Evolutionary conservation across 2,797 vertebrate species (phyloP).

Genomic region (Channa striata): DNA sequence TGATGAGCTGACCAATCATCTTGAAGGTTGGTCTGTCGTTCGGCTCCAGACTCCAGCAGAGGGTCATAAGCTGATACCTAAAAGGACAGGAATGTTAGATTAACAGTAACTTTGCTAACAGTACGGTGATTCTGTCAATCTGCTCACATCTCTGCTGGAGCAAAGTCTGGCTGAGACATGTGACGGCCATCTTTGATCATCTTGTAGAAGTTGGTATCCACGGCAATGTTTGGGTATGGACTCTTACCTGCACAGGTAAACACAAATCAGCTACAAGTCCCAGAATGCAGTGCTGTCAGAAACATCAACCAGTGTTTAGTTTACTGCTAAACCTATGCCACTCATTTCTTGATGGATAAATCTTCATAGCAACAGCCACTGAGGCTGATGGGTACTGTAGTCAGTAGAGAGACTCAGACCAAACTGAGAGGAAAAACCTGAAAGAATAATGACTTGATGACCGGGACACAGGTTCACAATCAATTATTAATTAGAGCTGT

Average conservation of each 20-base stretch:
- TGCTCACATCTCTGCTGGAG: constrained; percentile 90
- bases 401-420: too few relatives aligned
- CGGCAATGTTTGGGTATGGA: constrained; percentile 92
- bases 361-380: too few relatives aligned
- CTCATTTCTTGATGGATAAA: too few relatives aligned
- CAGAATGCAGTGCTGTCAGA: not conserved
- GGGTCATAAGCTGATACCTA: constrained; percentile 93
- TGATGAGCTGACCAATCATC: constrained; percentile 86
- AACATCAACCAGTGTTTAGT: not conserved
- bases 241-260: constrained; percentile 85
- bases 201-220: constrained; percentile 95
- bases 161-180: constrained; percentile 92
- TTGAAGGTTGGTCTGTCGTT: constrained; percentile 90
- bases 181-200: constrained; percentile 95
- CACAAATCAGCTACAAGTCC: not conserved
- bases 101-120: not conserved
- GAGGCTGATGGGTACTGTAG: too few relatives aligned
- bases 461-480: too few relatives aligned
- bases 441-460: too few relatives aligned
- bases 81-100: constrained; percentile 6
- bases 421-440: too few relatives aligned
- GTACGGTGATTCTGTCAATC: not conserved
- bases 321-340: too few relatives aligned
- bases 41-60: constrained; percentile 93
- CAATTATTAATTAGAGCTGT: not conserved